Base-by-base conservation (phyloP, 2,113 vertebrate species). In the Callipepla squamata region DNA sequence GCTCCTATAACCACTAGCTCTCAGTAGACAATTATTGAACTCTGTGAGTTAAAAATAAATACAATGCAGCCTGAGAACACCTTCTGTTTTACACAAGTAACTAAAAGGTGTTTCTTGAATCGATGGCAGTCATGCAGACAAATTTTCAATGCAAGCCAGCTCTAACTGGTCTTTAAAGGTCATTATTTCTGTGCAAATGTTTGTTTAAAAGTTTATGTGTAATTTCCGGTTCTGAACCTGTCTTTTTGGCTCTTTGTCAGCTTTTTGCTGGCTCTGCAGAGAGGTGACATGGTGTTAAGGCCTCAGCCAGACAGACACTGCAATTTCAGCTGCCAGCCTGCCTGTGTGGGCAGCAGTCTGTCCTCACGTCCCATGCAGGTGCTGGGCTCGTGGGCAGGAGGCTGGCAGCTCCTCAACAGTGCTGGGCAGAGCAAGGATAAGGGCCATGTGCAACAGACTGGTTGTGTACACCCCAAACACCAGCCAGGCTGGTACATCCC, bases 151-250 rank as follows among this genome's bases (percentile, higher is more conserved):
- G 20, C 5, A 28, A 80, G 40, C 32, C 38, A 80, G 73, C 6
- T 15, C 67, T 68, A 51, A 65, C 59, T 62, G 11, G 23, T 67
- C n/a, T 80, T 95, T 70, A 77, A 72, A 74, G 36, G 45, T 69
- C 40, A 66, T 77, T 89, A 70, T 55, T 84, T 67, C 74, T 78
- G 18, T 63, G n/a, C 53, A 89, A 81, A 59, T 72, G 7, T 79
- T 87, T 91, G 34, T 75, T 53, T 75, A 45, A 67, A 77, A 50
- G 45, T 77, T 61, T 69, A 50, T 38, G 25, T 51, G n/a, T 47
- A 42, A 11, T 68, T 89, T 67, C 48, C n/a, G 8, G 13, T n/a
- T 58, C 50, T 70, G 57, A 74, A 26, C 34, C 3, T 58, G 55
- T 3, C 50, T 92, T 15, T 63, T 67, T 63, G 61, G 3, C 50